A percentile compares a stretch with the other conserved stretches of the same genome.
Conservation (phyloP, 2,113 vertebrate genomes). For the Chloropsis cyanopogon region DNA sequence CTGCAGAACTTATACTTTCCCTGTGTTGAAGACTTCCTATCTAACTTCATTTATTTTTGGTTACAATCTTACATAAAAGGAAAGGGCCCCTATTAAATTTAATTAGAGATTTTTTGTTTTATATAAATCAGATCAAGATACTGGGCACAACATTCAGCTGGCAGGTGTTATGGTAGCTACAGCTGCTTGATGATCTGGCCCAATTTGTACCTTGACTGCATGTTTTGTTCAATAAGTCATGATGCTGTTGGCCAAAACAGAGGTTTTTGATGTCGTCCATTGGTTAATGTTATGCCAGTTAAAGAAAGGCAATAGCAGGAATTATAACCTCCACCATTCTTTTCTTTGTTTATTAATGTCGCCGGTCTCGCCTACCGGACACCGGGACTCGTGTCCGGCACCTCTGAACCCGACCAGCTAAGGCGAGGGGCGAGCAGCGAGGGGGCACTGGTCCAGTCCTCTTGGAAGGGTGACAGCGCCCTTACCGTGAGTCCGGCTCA, state of each 20-base stretch:
- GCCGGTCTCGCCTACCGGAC: too few species aligned
- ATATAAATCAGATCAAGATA: neutral
- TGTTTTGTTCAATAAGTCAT: neutral
- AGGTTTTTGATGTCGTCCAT: neutral
- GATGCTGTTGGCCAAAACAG: neutral
- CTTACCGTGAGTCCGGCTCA: too few species aligned
- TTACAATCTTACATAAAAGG: neutral
- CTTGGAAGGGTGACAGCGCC: too few species aligned
- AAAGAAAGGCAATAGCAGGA: neutral
- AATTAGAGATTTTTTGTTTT: neutral
- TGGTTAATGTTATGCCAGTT: neutral
- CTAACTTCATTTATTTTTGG: neutral
- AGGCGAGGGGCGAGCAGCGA: too few species aligned
- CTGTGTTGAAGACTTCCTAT: neutral
- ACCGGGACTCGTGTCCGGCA: too few species aligned
- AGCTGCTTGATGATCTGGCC: neutral
- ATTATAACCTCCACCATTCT: neutral
- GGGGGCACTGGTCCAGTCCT: too few species aligned
- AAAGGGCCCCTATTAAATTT: neutral
- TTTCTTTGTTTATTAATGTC: neutral
- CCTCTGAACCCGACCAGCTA: too few species aligned
- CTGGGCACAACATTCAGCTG: neutral
- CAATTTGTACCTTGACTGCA: neutral
- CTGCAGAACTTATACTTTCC: neutral
- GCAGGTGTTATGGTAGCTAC: neutral